Evolutionary conservation across 2,888 invertebrate genomes (phyloP), one percentile per base, ranked within the genome.

Genomic region (Syritta pipiens): DNA sequence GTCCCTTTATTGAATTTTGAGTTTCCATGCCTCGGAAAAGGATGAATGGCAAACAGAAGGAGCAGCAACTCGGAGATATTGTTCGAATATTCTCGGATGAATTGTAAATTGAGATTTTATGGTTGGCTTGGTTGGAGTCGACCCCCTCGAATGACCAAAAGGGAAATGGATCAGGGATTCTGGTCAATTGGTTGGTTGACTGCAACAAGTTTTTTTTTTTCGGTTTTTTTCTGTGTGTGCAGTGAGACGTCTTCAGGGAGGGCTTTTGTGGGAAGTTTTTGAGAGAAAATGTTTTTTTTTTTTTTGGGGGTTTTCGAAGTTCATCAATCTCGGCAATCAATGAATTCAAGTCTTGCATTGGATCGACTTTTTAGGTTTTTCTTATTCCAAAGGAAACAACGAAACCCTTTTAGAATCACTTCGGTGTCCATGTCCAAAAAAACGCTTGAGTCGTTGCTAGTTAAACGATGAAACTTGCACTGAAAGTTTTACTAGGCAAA

Each of bases 31-130:
- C n/a, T n/a, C n/a, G n/a, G 20, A 20, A 40, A 40, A 24, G 67
- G 48, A 53, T 48, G 48, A 49, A 37, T 53, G 12, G 26, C 30
- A 2, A 44, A 53, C 44, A 60, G 55, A 63, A 55, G 63, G 62
- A 28, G 28, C 5, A 24, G 30, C 20, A 20, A 55, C 30, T 28
- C 48, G 19, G n/a, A 42, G 55, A 68, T 76, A 68, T 76, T 62
- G 62, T 68, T 68, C 75, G n/a, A 76, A 69, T 76, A 76, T 57
- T 69, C 76, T 69, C 76, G 57, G 51, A 76, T 76, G 76, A 69
- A 76, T 76, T 76, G 69, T 63, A 76, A 76, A 76, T 76, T 63
- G 69, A 69, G 76, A 69, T 76, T 69, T 76, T 69, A 76, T 51
- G 69, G 69, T 76, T 76, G 63, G n/a, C n/a, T n/a, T n/a, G n/a